Percentiles rank a stretch among this genome's conserved stretches.
phyloP scores from a whole-genome alignment of 2,113 vertebrate species.

The Cryptoleucopteryx plumbea region DNA sequence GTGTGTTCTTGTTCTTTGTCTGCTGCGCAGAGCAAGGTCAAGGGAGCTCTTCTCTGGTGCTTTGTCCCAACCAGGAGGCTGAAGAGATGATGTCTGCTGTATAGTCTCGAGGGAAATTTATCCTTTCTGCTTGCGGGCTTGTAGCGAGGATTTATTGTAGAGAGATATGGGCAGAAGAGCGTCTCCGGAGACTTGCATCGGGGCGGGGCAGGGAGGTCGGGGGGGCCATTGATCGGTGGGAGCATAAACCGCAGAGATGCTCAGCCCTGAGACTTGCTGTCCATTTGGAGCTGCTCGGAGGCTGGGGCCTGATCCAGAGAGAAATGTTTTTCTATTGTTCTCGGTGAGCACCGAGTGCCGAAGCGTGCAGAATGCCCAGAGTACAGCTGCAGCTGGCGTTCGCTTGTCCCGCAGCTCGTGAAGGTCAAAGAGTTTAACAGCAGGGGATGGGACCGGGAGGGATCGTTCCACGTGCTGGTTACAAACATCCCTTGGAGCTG shows the following conservation, averaged over 20 bases:
- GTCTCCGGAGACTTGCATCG: not conserved
- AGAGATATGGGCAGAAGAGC: not conserved
- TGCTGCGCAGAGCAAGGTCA: not conserved
- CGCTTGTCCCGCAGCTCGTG: not conserved
- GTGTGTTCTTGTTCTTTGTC: not conserved
- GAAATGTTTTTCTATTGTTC: not conserved
- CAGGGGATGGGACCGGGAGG: not conserved
- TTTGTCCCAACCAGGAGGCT: not conserved
- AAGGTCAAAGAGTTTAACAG: not conserved
- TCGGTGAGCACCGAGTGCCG: not conserved
- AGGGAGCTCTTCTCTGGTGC: not conserved
- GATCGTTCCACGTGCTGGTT: not conserved
- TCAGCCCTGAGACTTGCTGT: not conserved
- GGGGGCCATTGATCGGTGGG: not conserved
- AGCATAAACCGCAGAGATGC: not conserved
- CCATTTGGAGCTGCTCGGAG: not conserved
- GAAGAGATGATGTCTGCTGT: not conserved
- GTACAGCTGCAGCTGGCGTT: not conserved
- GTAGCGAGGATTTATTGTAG: not conserved
- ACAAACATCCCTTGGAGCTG: not conserved
- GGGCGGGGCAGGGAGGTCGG: too few relatives aligned
- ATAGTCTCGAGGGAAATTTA: not conserved
- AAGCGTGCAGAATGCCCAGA: not conserved
- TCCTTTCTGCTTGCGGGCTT: not conserved
- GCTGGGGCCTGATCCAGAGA: not conserved